These are phyloP conservation scores for Pterostichus niger DNA, from an alignment of 2,888 invertebrate genomes.

Conservation along the genomic window DNA sequence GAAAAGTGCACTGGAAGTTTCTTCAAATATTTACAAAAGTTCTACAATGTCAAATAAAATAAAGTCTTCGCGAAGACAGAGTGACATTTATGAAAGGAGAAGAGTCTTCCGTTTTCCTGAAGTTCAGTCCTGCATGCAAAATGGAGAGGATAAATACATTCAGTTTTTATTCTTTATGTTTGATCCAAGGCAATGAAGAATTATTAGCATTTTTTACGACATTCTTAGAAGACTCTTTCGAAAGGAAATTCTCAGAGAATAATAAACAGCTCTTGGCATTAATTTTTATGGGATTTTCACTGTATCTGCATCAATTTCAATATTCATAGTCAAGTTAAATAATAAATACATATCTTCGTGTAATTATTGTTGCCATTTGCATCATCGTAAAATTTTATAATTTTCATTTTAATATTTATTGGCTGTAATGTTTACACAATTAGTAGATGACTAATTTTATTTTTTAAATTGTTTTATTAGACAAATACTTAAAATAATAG, in stretches of 20 bases:
- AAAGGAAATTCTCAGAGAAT: conserved; percentile 18
- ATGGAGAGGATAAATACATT: conserved; percentile 16
- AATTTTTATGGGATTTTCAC: conserved; percentile 12
- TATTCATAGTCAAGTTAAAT: not conserved
- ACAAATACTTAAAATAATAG: too few relatives aligned
- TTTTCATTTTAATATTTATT: not conserved
- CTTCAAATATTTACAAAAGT: not conserved
- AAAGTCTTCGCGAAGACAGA: not conserved
- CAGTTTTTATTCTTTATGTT: conserved; percentile 29
- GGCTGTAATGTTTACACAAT: too few relatives aligned
- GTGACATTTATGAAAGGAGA: conserved; percentile 5
- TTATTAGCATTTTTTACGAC: conserved; percentile 39
- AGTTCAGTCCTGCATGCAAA: conserved; percentile 25
- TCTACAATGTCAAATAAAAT: conserved; percentile 22
- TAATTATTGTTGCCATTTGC: not conserved
- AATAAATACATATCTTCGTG: not conserved
- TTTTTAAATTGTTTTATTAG: too few relatives aligned
- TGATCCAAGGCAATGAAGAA: conserved; percentile 34
- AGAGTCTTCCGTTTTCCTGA: not conserved
- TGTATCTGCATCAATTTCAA: not conserved
- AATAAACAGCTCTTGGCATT: conserved; percentile 3
- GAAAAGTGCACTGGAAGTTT: not conserved
- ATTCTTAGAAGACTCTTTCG: not conserved
- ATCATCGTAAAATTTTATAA: not conserved
- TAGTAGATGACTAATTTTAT: too few relatives aligned